Evolutionary conservation across 2,797 vertebrate species (phyloP), one percentile per base, ranked within the genome.

Genomic region (Ciconia nigra): DNA sequence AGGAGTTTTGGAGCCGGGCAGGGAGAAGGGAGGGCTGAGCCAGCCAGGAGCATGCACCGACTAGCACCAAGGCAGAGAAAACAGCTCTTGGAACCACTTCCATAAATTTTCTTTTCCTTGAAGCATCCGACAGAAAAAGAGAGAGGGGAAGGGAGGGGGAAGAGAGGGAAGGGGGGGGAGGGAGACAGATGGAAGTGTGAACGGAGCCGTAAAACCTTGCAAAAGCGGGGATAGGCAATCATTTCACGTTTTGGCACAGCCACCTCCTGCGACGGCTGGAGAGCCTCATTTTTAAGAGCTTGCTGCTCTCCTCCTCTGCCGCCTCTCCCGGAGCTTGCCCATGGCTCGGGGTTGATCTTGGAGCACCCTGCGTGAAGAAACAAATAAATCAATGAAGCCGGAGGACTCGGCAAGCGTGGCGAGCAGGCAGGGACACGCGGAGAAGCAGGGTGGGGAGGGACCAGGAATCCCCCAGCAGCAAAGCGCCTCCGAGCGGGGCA

Each of bases 71-170:
- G 54, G 69, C 79, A 84, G 89, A 90, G 84, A 94, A 95, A 97
- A 90, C 95, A 92, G 83, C 94, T 89, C 95, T 97, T 95, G 94
- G 97, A 97, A 97, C 82, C 25, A 5, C 85, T 93, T 90, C 94
- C 94, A 97, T 97, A 96, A 96, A 94, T 96, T 96, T 96, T 95
- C 61, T 95, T 94, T 88, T 84, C 91, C 92, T 97, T 95, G 71
- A 96, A 95, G 95, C 90, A 87, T 90, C 87, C 25, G 29, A 83
- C 69, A 95, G 85, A 79, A 87, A 59, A 59, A 63, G 76, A 80
- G 55, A 69, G 70, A 39, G 10, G 41, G 15, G 37, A 57, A 52
- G 15, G 65, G 69, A 77, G 58, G 80, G 26, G 31, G 11, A 47
- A 70, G 15, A 73, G 37, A 54, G 41, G 41, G 41, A 17, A n/a